phyloP scores from a whole-genome alignment of 2,888 invertebrate species.

The Dorcus parallelipipedus region DNA sequence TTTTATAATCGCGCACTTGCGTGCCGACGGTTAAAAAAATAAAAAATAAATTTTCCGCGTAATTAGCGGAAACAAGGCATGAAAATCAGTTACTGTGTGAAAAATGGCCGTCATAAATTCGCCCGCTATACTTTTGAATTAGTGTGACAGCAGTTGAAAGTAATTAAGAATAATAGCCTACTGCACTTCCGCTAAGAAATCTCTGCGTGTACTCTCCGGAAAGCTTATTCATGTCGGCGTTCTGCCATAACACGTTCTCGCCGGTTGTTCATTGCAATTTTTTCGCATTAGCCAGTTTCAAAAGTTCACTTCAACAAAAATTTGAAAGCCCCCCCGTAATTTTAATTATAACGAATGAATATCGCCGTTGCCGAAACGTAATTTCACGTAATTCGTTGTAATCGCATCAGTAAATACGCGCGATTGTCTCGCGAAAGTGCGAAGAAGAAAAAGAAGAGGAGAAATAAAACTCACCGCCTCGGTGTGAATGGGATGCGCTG shows the following conservation, averaged over 20 bases:
- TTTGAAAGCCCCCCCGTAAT: too few relatives aligned
- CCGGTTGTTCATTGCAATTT: too few relatives aligned
- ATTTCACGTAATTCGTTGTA: not conserved
- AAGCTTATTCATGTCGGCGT: constrained; percentile 6
- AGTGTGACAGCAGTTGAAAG: not conserved
- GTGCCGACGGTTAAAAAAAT: too few relatives aligned
- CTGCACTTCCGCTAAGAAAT: not conserved
- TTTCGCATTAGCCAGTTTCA: too few relatives aligned
- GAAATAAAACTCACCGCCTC: constrained; percentile 71
- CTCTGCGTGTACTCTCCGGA: not conserved
- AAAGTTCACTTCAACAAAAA: too few relatives aligned
- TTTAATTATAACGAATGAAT: too few relatives aligned
- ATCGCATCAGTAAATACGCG: not conserved
- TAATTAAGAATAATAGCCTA: constrained; percentile 7
- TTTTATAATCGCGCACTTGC: too few relatives aligned
- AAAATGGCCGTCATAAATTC: too few relatives aligned
- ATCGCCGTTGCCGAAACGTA: too few relatives aligned
- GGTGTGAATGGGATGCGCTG: constrained; percentile 84
- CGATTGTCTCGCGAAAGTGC: not conserved
- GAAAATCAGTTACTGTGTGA: too few relatives aligned
- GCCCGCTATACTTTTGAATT: not conserved
- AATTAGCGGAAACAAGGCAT: too few relatives aligned
- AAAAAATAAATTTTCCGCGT: too few relatives aligned
- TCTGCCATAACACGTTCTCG: not conserved
- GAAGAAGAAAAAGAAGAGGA: not conserved